Evolutionary conservation across 1,140 invertebrate genomes (phyloP), one percentile per base, ranked within the genome.

Genomic region (Pinna nobilis): DNA sequence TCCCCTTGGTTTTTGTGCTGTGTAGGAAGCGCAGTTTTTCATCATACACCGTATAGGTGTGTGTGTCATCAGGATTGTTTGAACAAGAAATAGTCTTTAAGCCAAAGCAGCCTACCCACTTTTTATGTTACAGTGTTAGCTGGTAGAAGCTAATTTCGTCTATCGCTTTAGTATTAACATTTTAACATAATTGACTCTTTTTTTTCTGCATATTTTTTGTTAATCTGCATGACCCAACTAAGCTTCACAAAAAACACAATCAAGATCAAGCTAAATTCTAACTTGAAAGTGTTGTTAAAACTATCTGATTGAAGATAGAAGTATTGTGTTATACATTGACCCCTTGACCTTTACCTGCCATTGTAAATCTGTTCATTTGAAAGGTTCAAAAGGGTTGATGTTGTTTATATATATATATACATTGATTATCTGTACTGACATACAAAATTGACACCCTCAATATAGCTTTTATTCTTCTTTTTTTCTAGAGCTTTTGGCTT

Each of bases 141-240:
- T 75, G 64, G 66, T 75, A 75, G 73, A 65, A 75, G 73, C 73
- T 70, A 70, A 70, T 75, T 75, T 70, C 57, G 53, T 74, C 72
- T 74, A 60, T 75, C 67, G 73, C 73, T 75, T 74, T 75, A 70
- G 66, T 75, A 75, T 75, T 75, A 75, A 75, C 73, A 75, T n/a
- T 70, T 69, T 75, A 70, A 75, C 67, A 63, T 61, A 74, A 69
- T 65, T 63, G 68, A 75, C 73, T 75, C 67, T 70, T 75, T 75
- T 66, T 63, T 71, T 57, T 63, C 67, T 75, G 66, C 66, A 51
- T 69, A 35, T 75, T 69, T 73, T 75, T 65, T 55, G 66, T 75
- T 75, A 65, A 75, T 75, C 73, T 75, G 73, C 73, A 75, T 75
- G 73, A 37, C 50, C 37, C 9, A 63, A 44, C 35, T 41, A 5